Conservation (phyloP, 2,797 vertebrate species). For the Esox lucius region DNA sequence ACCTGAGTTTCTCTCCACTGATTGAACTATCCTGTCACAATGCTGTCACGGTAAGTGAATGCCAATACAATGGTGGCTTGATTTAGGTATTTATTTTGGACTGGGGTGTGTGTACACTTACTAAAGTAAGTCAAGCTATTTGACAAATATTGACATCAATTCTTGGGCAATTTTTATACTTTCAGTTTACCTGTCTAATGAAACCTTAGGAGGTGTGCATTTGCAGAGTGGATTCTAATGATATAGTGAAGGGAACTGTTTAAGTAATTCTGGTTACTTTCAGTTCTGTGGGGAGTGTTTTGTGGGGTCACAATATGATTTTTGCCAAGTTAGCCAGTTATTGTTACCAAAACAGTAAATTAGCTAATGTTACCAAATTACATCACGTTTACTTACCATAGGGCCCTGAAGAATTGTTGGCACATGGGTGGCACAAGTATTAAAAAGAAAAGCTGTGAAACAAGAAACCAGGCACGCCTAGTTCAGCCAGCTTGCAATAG, state of each 20-base stretch:
- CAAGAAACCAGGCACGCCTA: too few species aligned
- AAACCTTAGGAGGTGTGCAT: not conserved
- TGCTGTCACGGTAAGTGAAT: constrained; percentile 49
- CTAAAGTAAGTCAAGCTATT: not conserved
- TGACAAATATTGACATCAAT: not conserved
- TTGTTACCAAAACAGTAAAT: too few species aligned
- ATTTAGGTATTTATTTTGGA: not conserved
- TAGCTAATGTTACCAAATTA: too few species aligned
- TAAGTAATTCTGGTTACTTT: not conserved
- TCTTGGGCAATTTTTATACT: not conserved
- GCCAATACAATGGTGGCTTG: not conserved
- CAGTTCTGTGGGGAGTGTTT: not conserved
- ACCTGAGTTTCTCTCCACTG: constrained; percentile 30
- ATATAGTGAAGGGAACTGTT: not conserved
- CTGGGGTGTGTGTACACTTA: not conserved
- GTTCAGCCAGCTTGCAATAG: too few species aligned
- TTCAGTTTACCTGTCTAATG: not conserved
- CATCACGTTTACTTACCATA: too few species aligned
- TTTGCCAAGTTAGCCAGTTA: not conserved
- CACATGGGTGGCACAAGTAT: too few species aligned
- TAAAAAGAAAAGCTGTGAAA: too few species aligned
- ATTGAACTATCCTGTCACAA: constrained; percentile 25
- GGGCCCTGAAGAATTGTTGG: too few species aligned
- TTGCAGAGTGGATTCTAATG: not conserved
- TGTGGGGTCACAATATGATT: not conserved